These are phyloP conservation scores for Thymelicus sylvestris DNA, from an alignment of 2,888 invertebrate genomes.

Conservation along the genomic window DNA sequence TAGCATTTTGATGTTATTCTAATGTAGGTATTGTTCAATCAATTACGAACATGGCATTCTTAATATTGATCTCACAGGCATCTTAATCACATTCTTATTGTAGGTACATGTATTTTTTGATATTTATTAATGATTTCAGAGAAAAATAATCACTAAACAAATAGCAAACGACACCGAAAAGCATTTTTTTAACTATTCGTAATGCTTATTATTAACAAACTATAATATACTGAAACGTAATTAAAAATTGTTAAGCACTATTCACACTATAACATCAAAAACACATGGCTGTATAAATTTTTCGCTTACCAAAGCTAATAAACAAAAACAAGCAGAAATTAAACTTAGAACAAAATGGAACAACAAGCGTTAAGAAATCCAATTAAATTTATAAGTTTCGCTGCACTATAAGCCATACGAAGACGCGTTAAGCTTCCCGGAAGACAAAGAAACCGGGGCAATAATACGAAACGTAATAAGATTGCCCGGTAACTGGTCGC, in stretches of 20 bases:
- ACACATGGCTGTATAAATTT: not conserved
- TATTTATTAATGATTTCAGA: too few relatives aligned
- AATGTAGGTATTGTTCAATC: too few relatives aligned
- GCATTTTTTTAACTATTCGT: too few relatives aligned
- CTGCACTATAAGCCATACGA: slow-evolving; percentile 19
- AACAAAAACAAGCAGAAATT: not conserved
- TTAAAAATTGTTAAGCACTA: not conserved
- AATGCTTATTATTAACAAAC: too few relatives aligned
- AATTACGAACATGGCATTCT: too few relatives aligned
- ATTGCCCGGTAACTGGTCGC: slow-evolving; percentile 16
- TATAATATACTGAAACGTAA: too few relatives aligned
- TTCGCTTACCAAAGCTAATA: not conserved
- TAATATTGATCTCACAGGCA: too few relatives aligned
- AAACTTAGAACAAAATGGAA: slow-evolving; percentile 17
- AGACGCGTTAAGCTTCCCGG: slow-evolving; percentile 24
- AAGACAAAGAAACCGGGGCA: slow-evolving; percentile 16
- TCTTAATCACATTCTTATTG: too few relatives aligned
- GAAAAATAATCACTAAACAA: too few relatives aligned
- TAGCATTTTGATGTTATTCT: too few relatives aligned
- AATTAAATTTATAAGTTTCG: slow-evolving; percentile 27
- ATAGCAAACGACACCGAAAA: too few relatives aligned
- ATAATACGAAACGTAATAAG: slow-evolving; percentile 39
- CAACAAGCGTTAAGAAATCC: slow-evolving; percentile 19
- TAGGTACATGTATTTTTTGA: too few relatives aligned
- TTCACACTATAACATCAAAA: not conserved